These are phyloP conservation scores for Agrochola lychnidis DNA, from an alignment of 2,888 invertebrate species.

Conservation along the genomic window DNA sequence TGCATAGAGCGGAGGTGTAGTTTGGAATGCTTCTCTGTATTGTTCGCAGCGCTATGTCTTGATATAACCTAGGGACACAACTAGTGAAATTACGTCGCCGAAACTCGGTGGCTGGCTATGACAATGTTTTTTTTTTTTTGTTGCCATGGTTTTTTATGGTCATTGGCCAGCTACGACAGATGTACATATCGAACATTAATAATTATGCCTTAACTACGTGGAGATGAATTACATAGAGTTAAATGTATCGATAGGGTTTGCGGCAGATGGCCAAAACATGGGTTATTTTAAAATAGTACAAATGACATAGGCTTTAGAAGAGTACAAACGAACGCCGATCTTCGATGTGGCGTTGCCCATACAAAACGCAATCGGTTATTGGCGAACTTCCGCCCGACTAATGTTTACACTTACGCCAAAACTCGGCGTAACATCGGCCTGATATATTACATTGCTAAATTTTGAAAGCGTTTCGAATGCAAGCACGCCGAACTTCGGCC, in stretches of 20 bases:
- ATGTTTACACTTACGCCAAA: background rate
- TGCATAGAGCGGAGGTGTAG: too few relatives aligned
- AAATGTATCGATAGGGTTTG: background rate
- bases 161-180: background rate
- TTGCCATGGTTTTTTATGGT: background rate
- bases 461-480: background rate
- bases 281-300: background rate
- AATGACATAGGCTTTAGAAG: background rate
- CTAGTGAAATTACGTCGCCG: background rate
- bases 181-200: background rate
- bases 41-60: too few relatives aligned
- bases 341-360: background rate
- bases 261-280: background rate
- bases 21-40: too few relatives aligned
- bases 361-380: background rate
- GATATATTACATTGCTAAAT: background rate
- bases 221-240: background rate
- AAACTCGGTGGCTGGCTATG: background rate
- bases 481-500: background rate
- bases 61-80: background rate
- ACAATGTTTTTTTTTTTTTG: too few relatives aligned
- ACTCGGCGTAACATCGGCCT: background rate
- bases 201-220: background rate
- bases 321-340: background rate
- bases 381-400: background rate